Evolutionary conservation across 2,888 invertebrate species (phyloP).

Genomic region (Metellina segmentata): DNA sequence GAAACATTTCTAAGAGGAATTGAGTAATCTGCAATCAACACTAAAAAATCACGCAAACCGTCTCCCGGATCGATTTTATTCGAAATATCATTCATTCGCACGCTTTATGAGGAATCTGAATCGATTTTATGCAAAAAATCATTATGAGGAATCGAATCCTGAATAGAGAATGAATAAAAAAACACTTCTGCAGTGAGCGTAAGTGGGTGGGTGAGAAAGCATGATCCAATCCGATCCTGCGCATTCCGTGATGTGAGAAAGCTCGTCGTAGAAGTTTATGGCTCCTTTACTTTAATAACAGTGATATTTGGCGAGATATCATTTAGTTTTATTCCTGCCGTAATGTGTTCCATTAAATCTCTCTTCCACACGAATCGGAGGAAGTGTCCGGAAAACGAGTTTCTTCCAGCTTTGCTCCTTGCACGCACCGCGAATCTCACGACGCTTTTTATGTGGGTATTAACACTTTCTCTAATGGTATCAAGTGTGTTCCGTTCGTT

Average conservation of each 20-base stretch:
- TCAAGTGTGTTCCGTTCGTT: too few relatives aligned
- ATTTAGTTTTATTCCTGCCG: conserved; percentile 43
- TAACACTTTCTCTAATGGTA: too few relatives aligned
- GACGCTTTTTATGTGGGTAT: too few relatives aligned
- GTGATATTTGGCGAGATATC: conserved; percentile 33
- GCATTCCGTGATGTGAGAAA: conserved; percentile 31
- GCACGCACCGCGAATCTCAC: background rate
- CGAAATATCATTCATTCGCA: background rate
- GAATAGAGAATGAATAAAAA: background rate
- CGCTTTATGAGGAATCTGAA: background rate
- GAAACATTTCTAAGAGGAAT: too few relatives aligned
- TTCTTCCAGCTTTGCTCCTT: conserved; percentile 1
- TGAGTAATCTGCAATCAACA: too few relatives aligned
- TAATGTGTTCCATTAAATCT: conserved; percentile 56
- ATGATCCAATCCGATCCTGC: background rate
- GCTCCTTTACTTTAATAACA: conserved; percentile 43
- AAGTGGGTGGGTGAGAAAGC: background rate
- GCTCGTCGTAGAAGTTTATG: conserved; percentile 45
- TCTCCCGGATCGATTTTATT: background rate
- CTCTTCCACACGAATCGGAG: conserved; percentile 15
- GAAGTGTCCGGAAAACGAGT: conserved; percentile 29
- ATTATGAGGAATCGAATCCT: background rate
- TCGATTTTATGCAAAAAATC: background rate
- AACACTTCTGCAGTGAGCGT: too few relatives aligned
- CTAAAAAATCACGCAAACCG: too few relatives aligned